These are phyloP conservation scores for Cherax destructor DNA, from an alignment of 1,140 invertebrate species.

Conservation along the genomic window DNA sequence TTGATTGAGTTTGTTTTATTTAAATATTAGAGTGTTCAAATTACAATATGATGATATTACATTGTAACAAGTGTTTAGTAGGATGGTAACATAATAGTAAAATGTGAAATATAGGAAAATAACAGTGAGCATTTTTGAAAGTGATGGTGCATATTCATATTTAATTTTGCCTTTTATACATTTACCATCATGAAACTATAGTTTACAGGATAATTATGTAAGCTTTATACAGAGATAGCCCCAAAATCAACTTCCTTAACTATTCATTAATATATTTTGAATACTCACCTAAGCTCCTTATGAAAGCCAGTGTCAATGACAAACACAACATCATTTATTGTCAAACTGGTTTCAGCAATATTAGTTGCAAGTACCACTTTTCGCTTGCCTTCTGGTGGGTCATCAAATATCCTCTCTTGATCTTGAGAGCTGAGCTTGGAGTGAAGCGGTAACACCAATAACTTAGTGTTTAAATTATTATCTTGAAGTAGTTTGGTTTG, in stretches of 20 bases:
- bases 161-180: too few relatives aligned
- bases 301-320: constrained; percentile 93
- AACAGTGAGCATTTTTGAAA: too few relatives aligned
- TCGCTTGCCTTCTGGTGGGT: constrained; percentile 79
- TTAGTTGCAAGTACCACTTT: constrained; percentile 96
- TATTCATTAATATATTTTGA: not conserved
- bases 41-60: too few relatives aligned
- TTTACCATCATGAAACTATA: too few relatives aligned
- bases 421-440: constrained; percentile 87
- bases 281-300: constrained; percentile 82
- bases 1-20: too few relatives aligned
- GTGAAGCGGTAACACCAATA: constrained; percentile 85
- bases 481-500: constrained; percentile 73
- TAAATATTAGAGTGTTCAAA: too few relatives aligned
- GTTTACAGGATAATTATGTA: too few relatives aligned
- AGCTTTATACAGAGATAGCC: too few relatives aligned
- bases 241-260: not conserved
- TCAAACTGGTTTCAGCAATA: constrained; percentile 95
- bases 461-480: constrained; percentile 31
- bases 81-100: too few relatives aligned
- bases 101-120: too few relatives aligned
- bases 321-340: constrained; percentile 92
- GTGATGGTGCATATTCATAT: too few relatives aligned
- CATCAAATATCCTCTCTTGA: constrained; percentile 86
- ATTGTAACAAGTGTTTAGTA: too few relatives aligned